Evolutionary conservation across 2,888 invertebrate species (phyloP), one percentile per base, ranked within the genome.

Genomic region (Nowickia ferox): DNA sequence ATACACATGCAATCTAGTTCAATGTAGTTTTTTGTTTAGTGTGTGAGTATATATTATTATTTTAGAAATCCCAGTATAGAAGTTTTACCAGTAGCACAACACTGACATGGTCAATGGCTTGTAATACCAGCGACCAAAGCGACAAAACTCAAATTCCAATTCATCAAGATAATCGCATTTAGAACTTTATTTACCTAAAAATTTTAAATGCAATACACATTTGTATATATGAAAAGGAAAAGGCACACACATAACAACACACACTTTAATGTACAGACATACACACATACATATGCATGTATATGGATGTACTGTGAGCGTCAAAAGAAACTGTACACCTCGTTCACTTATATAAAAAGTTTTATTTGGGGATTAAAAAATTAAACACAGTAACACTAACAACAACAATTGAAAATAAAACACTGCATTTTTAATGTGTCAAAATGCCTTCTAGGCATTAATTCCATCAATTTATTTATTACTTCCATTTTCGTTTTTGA

Each of bases 81-180:
- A 59, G 53, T 75, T 68, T 44, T 59, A 19, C 22, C 65, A 79
- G 40, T 53, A 75, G 75, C 79, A 86, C 79, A 79, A 82, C 71
- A 86, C 82, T 86, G 86, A 72, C 79, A 86, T 79, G 82, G 86
- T 83, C 86, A 83, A 83, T 83, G 86, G 79, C 79, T 83, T 81
- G 86, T 84, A 66, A 86, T 84, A 86, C 78, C 81, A 78, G 68
- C 77, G 90, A 89, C 87, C 89, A 88, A 87, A 88, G 88, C 89
- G 89, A 88, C 88, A 91, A 89, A 89, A 90, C 90, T 91, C 89
- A 90, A 90, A 91, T 90, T 89, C 89, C 90, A 90, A 91, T 91
- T 91, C 91, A 91, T 91, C 91, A 91, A 89, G 91, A 91, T 91
- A 91, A 91, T 91, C 91, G 90, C 88, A 91, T 91, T 90, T 89